phyloP scores from a whole-genome alignment of 2,797 vertebrate species.

The Falco naumanni region DNA sequence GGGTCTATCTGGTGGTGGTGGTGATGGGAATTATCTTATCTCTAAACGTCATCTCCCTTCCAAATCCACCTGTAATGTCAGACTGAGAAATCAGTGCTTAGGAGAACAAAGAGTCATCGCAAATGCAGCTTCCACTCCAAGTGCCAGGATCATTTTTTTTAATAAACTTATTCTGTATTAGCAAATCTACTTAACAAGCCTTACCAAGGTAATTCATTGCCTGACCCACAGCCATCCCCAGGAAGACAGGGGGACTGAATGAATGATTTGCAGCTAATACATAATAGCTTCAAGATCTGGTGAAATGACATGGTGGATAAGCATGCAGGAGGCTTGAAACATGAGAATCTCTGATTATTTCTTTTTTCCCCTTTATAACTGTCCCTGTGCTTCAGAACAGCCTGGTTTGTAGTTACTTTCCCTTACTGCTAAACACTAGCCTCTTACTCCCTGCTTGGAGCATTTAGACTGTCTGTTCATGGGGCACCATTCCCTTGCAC shows the following conservation, averaged over 20 bases:
- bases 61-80: not conserved
- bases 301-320: not conserved
- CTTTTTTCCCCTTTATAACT: not conserved
- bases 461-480: not conserved
- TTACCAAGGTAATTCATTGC: not conserved
- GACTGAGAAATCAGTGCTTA: not conserved
- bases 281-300: not conserved
- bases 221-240: not conserved
- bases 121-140: not conserved
- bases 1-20: not conserved
- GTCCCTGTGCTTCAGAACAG: not conserved
- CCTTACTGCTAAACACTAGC: not conserved
- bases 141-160: not conserved
- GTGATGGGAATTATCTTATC: not conserved
- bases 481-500: not conserved
- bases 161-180: not conserved
- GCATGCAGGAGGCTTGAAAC: not conserved
- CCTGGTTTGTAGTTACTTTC: not conserved
- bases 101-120: not conserved
- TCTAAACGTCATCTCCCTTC: conserved; percentile 20
- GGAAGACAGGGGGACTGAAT: not conserved
- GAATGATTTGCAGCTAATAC: not conserved
- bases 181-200: not conserved
- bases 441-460: not conserved
- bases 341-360: not conserved